phyloP scores from a whole-genome alignment of 2,113 vertebrate genomes.

The Callospermophilus lateralis region DNA sequence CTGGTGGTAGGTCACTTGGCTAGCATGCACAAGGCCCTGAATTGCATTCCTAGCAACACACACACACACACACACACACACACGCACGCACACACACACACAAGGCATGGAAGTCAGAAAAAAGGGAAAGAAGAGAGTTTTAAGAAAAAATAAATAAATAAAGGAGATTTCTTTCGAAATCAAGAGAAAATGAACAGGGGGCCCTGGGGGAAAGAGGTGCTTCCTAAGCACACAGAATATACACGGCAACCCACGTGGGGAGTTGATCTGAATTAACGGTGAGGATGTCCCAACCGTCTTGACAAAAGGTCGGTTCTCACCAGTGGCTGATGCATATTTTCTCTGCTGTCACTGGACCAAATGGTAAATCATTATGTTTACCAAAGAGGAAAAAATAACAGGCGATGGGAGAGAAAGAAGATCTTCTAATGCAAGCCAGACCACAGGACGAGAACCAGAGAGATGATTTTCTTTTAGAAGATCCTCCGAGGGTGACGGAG shows the following conservation, averaged over 20 bases:
- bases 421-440: not conserved
- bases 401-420: not conserved
- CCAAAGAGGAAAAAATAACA: not conserved
- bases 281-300: not conserved
- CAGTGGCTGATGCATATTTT: not conserved
- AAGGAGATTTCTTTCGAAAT: not conserved
- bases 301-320: not conserved
- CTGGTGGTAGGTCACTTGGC: not conserved
- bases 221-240: not conserved
- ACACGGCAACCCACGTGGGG: not conserved
- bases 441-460: not conserved
- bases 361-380: not conserved
- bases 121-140: not conserved
- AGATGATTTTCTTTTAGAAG: not conserved
- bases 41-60: not conserved
- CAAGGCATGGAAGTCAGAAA: not conserved
- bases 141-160: not conserved
- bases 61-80: accelerated
- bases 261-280: not conserved
- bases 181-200: not conserved
- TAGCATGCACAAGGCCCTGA: too few relatives aligned
- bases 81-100: too few relatives aligned
- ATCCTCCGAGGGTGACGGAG: not conserved
- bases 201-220: too few relatives aligned
- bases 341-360: not conserved